Evolutionary conservation across 2,797 vertebrate species (phyloP), one percentile per base, ranked within the genome.

Genomic region (Oreortyx pictus): DNA sequence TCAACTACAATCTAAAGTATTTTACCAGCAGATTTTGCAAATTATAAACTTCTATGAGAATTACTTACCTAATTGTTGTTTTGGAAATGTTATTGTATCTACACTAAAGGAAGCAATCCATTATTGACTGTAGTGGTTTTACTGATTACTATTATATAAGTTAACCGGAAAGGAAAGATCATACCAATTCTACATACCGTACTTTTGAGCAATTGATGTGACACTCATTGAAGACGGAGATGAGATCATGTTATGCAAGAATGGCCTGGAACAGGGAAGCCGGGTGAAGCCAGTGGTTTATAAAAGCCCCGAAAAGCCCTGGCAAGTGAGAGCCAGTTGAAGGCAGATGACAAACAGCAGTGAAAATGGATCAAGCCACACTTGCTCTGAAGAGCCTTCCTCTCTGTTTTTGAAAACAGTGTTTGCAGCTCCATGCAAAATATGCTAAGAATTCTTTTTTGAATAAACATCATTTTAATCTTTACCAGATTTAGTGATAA

Each of bases 401-500:
- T 85, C 33, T 35, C 47, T 86, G 24, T 82, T 71, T 43, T 0
- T 16, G 37, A 71, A 3, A 17, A 39, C 27, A 67, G 12, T 27
- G 23, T 54, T 76, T 79, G 59, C 59, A 83, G 50, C 7, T 76
- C 49, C 37, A 43, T 5, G n/a, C 46, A 72, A 88, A 90, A 93
- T 62, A 80, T 4, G 20, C 31, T 68, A 64, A 31, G 37, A 54
- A 79, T 66, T 68, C 25, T 76, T 59, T 67, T 89, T 89, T 82
- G 47, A 73, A 77, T 71, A 84, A 82, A 83, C 17, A 17, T 49
- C 20, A 82, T 73, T 89, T 70, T 85, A 87, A 92, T 57, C 73
- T 81, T 81, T 31, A 81, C 31, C 50, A 88, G 70, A 60, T 92
- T 82, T 79, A 86, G 54, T 59, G 72, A 86, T 74, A 88, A 90